Conservation (phyloP, 2,113 vertebrate species). For the Morone chrysops region DNA sequence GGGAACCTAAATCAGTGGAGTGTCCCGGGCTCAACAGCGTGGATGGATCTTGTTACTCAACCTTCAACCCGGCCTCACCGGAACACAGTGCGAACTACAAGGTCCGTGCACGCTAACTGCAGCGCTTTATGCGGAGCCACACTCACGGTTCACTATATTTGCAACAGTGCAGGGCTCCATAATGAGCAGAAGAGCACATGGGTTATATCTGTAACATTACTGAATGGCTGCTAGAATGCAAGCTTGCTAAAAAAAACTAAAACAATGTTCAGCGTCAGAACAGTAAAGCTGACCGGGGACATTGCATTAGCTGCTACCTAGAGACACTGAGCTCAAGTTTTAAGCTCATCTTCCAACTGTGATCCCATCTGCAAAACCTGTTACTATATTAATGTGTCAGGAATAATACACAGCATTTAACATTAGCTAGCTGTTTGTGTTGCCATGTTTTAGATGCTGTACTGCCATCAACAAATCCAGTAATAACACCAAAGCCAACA, state of each 20-base stretch:
- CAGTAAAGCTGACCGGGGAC: background rate
- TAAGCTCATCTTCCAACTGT: background rate
- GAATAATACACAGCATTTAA: background rate
- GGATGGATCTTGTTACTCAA: background rate
- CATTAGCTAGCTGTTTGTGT: background rate
- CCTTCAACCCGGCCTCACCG: background rate
- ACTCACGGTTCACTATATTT: background rate
- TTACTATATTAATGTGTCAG: conserved; percentile 23
- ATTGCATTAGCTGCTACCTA: background rate
- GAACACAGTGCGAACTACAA: background rate
- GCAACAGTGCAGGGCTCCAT: background rate
- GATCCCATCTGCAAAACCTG: conserved; percentile 13
- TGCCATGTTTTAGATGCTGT: background rate
- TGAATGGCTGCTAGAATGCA: background rate
- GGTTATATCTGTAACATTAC: background rate
- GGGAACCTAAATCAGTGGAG: background rate
- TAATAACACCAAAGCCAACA: background rate
- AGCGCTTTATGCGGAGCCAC: background rate
- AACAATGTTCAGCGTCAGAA: no score
- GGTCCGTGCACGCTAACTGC: background rate
- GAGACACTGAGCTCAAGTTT: background rate
- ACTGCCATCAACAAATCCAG: background rate
- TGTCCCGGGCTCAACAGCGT: background rate
- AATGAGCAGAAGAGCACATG: no score
- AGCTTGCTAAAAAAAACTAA: background rate